Evolutionary conservation across 2,797 vertebrate species (phyloP), one percentile per base, ranked within the genome.

Genomic region (Melanotaenia parkinsoni): DNA sequence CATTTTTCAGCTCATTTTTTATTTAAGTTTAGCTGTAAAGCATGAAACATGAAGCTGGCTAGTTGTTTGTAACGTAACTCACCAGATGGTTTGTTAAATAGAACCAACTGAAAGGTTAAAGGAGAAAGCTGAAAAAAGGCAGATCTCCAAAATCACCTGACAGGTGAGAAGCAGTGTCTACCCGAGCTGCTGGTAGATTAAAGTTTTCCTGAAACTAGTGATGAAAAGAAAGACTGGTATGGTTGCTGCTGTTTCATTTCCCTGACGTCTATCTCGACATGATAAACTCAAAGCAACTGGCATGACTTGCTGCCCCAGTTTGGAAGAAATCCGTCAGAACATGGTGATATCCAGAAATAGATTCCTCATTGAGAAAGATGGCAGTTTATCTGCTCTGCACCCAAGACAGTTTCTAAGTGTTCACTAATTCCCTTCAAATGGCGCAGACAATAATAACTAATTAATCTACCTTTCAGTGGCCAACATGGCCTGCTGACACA

Each of bases 281-380:
- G 70, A 86, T 86, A 26, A 78, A 78, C 70, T 72, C 71, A 79
- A 78, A 86, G 83, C 67, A 67, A 74, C 63, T 69, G 77, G 56
- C 65, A 63, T 22, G 60, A 79, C 66, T 82, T 70, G 45, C 84
- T 79, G 85, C 87, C 79, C 88, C 72, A 81, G 68, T 85, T 84
- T 75, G 65, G 67, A 78, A 65, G 72, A 66, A 86, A 85, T 81
- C 80, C 75, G 86, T 80, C 70, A 51, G 58, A 82, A 70, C 77
- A 61, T 72, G 75, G 64, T 72, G 58, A 65, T 14, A 45, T 77
- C 76, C 81, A 35, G 56, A 83, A 87, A 88, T 72, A 84, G 78
- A 67, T 63, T 78, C 70, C 38, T 80, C 85, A 85, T 84, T 74
- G 77, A 88, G 67, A 40, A 65, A 82, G 77, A 72, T 59, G 61